Percentiles rank a stretch among this genome's conserved stretches.
Conservation (phyloP, 1,140 invertebrate species). For the Eurosta solidaginis region DNA sequence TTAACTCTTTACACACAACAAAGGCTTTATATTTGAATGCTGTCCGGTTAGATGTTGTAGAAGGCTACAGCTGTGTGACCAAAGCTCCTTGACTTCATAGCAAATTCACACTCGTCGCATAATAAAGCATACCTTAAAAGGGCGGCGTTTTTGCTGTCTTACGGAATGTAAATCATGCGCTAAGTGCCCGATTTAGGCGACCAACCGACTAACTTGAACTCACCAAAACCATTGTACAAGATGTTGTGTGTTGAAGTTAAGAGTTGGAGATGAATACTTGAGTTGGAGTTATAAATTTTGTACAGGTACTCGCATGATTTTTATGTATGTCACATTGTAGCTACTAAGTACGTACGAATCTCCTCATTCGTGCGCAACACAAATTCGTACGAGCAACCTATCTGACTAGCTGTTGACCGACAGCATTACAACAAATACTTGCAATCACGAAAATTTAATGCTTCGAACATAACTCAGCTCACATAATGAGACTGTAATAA, state of each 20-base stretch:
- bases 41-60: constrained; percentile 34
- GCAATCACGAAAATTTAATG: constrained; percentile 51
- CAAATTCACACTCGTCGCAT: constrained; percentile 44
- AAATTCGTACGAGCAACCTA: not conserved
- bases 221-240: not conserved
- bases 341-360: not conserved
- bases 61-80: constrained; percentile 18
- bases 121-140: constrained; percentile 56
- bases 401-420: not conserved
- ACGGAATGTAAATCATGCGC: constrained; percentile 60
- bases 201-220: constrained; percentile 35
- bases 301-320: not conserved
- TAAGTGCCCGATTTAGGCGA: constrained; percentile 60
- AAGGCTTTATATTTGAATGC: constrained; percentile 3
- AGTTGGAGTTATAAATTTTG: no score
- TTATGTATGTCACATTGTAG: not conserved
- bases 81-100: constrained; percentile 35
- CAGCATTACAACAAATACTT: constrained; percentile 17
- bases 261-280: not conserved
- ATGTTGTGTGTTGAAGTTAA: not conserved
- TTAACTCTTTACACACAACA: constrained; percentile 8
- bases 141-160: constrained; percentile 60
- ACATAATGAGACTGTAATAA: constrained; percentile 61
- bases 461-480: constrained; percentile 60
- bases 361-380: not conserved